Percentiles rank a stretch among this genome's conserved stretches.
These are phyloP conservation scores for Pocillopora grandis DNA, from an alignment of 92 coral and sea anemone genomes.

Conservation along the genomic window DNA sequence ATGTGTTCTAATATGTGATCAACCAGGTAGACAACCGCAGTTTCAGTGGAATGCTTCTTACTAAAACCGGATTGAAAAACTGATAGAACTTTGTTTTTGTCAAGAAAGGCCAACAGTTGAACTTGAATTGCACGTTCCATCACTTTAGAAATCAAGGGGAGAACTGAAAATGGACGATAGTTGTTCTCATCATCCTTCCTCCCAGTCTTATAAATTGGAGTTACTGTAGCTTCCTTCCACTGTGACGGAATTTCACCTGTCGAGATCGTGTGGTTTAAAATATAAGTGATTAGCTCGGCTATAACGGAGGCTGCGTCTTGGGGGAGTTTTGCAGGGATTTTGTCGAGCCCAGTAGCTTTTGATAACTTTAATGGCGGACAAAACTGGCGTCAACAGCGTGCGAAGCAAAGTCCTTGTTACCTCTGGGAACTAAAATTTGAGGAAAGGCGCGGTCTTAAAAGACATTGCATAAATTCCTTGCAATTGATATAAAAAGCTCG, in stretches of 20 bases:
- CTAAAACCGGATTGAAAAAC: constrained; percentile 53
- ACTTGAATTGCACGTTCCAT: constrained; percentile 53
- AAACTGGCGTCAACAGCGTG: constrained; percentile 51
- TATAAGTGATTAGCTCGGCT: constrained; percentile 27
- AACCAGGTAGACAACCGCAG: constrained; percentile 41
- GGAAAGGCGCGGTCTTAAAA: constrained; percentile 42
- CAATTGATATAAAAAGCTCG: constrained; percentile 58
- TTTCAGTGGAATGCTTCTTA: constrained; percentile 64
- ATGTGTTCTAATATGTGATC: constrained; percentile 52
- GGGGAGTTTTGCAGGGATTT: constrained; percentile 46
- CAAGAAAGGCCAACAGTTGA: constrained; percentile 41
- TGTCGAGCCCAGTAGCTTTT: constrained; percentile 64
- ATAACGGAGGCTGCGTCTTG: constrained; percentile 42
- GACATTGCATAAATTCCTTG: constrained; percentile 53
- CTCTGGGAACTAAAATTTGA: constrained; percentile 31
- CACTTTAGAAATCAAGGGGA: constrained; percentile 31
- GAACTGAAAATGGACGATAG: neutral
- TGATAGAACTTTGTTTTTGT: constrained; percentile 21
- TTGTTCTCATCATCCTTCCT: neutral
- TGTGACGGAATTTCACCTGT: constrained; percentile 9
- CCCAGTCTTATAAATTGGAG: constrained; percentile 26
- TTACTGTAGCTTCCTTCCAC: constrained; percentile 27
- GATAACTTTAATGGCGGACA: constrained; percentile 47
- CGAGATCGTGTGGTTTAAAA: constrained; percentile 19
- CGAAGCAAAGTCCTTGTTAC: constrained; percentile 29